Percentiles rank a stretch among this genome's conserved stretches.
Conservation (phyloP, 2,113 vertebrate genomes). For the Eulemur macaco region DNA sequence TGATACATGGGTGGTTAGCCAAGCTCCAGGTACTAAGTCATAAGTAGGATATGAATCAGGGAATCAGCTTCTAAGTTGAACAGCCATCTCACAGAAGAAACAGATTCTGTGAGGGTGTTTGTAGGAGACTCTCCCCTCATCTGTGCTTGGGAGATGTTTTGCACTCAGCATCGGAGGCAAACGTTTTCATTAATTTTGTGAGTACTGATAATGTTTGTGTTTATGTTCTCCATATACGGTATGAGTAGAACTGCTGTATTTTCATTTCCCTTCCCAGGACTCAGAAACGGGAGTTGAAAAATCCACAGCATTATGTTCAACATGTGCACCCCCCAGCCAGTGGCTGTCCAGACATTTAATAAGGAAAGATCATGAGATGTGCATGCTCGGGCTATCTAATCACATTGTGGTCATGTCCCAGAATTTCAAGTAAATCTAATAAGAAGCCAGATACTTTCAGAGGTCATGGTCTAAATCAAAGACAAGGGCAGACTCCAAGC, state of each 20-base stretch:
- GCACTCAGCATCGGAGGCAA: neutral
- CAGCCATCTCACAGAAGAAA: neutral
- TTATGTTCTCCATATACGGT: neutral
- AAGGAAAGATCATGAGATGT: neutral
- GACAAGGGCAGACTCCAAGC: neutral
- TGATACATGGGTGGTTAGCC: neutral
- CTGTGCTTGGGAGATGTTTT: neutral
- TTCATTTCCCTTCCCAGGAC: neutral
- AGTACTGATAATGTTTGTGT: neutral
- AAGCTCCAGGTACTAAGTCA: neutral
- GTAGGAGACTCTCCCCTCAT: neutral
- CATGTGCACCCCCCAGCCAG: neutral
- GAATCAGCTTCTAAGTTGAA: neutral
- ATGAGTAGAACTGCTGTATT: neutral
- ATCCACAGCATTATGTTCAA: neutral
- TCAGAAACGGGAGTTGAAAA: neutral
- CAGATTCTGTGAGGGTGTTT: neutral
- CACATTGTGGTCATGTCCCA: neutral
- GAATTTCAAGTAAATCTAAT: neutral
- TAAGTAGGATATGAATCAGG: neutral
- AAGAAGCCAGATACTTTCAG: constrained; percentile 28
- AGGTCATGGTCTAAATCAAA: constrained; percentile 27
- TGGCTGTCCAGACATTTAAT: neutral
- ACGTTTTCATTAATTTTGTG: neutral
- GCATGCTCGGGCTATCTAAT: constrained; percentile 16